Base-by-base conservation (phyloP, 2,797 vertebrate genomes). In the Taenioides sp. region DNA sequence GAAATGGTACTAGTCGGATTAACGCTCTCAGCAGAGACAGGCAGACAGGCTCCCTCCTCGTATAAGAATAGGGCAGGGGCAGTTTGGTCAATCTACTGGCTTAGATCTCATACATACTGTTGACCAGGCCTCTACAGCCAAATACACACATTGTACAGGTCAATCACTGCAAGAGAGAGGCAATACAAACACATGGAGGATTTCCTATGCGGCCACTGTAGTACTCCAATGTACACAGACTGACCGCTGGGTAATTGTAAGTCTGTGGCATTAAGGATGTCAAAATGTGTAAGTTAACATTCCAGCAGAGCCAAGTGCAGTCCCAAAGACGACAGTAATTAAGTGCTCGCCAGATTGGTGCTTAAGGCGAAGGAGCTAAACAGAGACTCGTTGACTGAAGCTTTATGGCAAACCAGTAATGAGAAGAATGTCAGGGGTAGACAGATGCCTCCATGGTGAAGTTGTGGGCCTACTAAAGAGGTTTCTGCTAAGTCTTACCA, bases 211-310 rank as follows among this genome's bases (percentile, higher is more conserved):
- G 71, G 1, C 57, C 34, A 22, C 71, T 7, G 37, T 69, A 34
- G 69, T 43, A 72, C 23, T 60, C 70, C 59, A 70, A 50, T 22
- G 74, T 66, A 40, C 14, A 75, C 50, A 83, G 7, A 20, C 16
- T 58, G 55, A 70, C 74, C 77, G 27, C 72, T 78, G 78, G 69
- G 64, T 28, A 63, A 49, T 34, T 69, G 37, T 62, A 83, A 75
- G 74, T 71, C 65, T 69, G 80, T 72, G 58, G 72, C 6, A 0
- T 65, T 66, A 65, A 80, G 79, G 69, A 73, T 70, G 74, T 74
- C 65, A 69, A 77, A 65, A 80, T 69, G 85, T 84, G 80, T 81
- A 74, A 82, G 80, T 83, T 77, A 87, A 83, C 85, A 86, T 89
- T 86, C 84, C 78, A 69, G 77, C 37, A 60, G 49, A 70, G 67